phyloP scores from a whole-genome alignment of 1,140 invertebrate species.

The Drosophila albomicans region DNA sequence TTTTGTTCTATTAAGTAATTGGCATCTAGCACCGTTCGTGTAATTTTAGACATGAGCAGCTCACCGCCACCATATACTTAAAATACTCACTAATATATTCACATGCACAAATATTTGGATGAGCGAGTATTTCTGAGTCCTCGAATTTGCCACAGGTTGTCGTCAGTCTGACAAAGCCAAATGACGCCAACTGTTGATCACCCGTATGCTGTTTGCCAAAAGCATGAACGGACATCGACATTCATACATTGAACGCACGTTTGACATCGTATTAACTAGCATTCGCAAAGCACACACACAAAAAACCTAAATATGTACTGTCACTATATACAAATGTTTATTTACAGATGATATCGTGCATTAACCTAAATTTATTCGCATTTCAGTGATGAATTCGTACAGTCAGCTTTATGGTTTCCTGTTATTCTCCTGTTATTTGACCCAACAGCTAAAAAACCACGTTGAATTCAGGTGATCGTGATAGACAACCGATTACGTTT shows the following conservation, averaged over 20 bases:
- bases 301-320: no score
- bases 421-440: conserved; percentile 21
- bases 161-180: conserved; percentile 16
- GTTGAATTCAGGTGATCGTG: conserved; percentile 26
- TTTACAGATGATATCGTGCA: conserved; percentile 45
- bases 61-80: neutral
- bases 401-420: conserved; percentile 28
- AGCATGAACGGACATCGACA: conserved; percentile 29
- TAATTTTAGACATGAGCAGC: conserved; percentile 57
- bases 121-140: neutral
- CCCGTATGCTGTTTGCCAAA: conserved; percentile 32
- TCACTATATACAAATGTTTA: no score
- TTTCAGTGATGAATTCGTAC: conserved; percentile 28
- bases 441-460: conserved; percentile 15
- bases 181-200: conserved; percentile 56
- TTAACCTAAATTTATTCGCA: conserved; percentile 50
- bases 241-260: conserved; percentile 1
- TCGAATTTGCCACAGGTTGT: conserved; percentile 6
- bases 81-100: neutral
- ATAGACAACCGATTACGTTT: conserved; percentile 16
- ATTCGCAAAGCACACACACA: neutral
- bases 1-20: conserved; percentile 76
- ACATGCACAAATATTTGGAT: neutral
- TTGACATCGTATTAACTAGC: neutral
- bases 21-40: conserved; percentile 46